Conservation (phyloP, 2,797 vertebrate genomes). For the Mus minutoides region DNA sequence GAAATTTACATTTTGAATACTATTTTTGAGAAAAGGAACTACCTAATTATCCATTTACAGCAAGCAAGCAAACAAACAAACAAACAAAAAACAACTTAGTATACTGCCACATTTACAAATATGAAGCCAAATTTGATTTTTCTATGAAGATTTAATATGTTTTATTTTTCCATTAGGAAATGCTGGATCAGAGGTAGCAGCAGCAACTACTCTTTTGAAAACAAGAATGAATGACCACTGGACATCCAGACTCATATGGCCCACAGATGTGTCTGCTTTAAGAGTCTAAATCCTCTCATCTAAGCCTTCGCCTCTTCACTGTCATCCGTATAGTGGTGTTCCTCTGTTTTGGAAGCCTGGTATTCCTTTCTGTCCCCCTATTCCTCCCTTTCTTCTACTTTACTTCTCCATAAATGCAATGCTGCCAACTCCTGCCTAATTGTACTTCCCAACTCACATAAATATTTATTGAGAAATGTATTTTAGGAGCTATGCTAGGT, state of each 20-base stretch:
- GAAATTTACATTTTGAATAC: slow-evolving; percentile 34
- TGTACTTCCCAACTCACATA: neutral
- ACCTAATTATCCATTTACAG: neutral
- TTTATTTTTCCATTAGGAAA: neutral
- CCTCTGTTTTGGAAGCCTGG: neutral
- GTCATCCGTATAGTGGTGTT: neutral
- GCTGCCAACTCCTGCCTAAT: neutral
- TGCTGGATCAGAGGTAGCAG: neutral
- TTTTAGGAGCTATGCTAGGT: neutral
- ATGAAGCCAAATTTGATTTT: slow-evolving; percentile 36
- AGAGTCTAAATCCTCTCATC: neutral
- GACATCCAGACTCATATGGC: neutral
- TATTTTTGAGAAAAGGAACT: slow-evolving; percentile 15
- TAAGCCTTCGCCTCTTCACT: neutral
- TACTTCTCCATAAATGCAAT: neutral
- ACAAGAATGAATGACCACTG: neutral
- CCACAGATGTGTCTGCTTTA: neutral
- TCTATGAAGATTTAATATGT: neutral
- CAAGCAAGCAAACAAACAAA: neutral
- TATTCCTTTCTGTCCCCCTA: neutral
- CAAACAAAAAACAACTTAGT: neutral
- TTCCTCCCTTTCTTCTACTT: neutral
- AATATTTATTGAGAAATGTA: neutral
- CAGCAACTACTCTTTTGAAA: neutral
- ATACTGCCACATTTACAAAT: neutral